A percentile compares a stretch with the other conserved stretches of the same genome.
phyloP scores from a whole-genome alignment of 2,113 vertebrate genomes.

The Symphodus melops region DNA sequence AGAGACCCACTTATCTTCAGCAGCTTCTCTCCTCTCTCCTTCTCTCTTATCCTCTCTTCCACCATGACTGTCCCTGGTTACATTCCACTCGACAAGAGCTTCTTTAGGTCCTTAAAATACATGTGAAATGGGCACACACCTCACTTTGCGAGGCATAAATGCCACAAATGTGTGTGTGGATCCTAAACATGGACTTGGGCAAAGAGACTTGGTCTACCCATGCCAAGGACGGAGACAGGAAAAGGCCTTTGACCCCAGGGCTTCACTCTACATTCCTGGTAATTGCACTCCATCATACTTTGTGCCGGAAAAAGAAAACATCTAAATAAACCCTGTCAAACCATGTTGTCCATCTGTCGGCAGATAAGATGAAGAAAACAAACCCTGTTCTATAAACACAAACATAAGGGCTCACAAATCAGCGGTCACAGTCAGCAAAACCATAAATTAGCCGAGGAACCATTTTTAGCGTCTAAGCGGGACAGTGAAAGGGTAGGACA shows the following conservation, averaged over 20 bases:
- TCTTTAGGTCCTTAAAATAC: slow-evolving; percentile 34
- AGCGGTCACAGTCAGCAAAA: slow-evolving; percentile 67
- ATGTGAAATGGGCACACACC: slow-evolving; percentile 15
- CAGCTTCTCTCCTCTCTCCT: slow-evolving; percentile 40
- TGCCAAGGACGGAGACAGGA: slow-evolving; percentile 77
- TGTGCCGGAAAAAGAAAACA: slow-evolving; percentile 77
- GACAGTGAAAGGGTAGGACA: slow-evolving; percentile 67
- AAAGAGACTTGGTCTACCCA: slow-evolving; percentile 44
- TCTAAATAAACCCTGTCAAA: slow-evolving; percentile 83
- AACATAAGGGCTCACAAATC: slow-evolving; percentile 82
- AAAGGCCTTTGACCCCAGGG: slow-evolving; percentile 77
- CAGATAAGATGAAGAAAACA: slow-evolving; percentile 81
- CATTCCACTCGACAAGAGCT: slow-evolving; percentile 34
- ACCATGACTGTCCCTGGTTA: slow-evolving; percentile 5
- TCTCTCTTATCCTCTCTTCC: slow-evolving; percentile 19
- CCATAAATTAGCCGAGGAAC: slow-evolving; percentile 80
- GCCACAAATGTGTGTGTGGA: slow-evolving; percentile 26
- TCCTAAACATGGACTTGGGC: slow-evolving; percentile 30
- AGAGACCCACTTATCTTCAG: slow-evolving; percentile 70
- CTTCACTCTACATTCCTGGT: slow-evolving; percentile 71
- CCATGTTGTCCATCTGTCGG: slow-evolving; percentile 75
- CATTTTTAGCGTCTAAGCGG: slow-evolving; percentile 77
- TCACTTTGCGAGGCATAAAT: slow-evolving; percentile 22
- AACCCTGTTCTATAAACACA: slow-evolving; percentile 82
- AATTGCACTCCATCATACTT: slow-evolving; percentile 80